Conservation (phyloP, 2,888 invertebrate species). For the Anthophora plumipes region DNA sequence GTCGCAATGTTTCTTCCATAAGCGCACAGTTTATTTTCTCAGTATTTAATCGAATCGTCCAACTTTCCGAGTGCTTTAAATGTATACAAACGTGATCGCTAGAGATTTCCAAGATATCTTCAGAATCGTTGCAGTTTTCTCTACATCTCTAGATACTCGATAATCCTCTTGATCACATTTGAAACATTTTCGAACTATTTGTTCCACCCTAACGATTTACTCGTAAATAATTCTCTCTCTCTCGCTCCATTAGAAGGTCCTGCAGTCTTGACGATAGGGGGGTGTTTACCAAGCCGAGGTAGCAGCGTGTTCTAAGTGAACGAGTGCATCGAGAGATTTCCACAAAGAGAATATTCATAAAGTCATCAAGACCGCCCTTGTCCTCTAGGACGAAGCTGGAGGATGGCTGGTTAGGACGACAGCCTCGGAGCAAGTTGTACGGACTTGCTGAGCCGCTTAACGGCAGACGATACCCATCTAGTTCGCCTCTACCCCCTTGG, state of each 20-base stretch:
- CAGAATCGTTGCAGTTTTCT: too few relatives aligned
- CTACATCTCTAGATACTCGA: too few relatives aligned
- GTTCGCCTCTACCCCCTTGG: constrained; percentile 62
- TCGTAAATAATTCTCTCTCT: constrained; percentile 66
- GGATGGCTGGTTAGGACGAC: constrained; percentile 20
- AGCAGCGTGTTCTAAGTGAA: constrained; percentile 69
- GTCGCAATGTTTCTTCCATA: too few relatives aligned
- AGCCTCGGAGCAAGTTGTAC: constrained; percentile 56
- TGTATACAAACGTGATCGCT: too few relatives aligned
- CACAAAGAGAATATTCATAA: constrained; percentile 79
- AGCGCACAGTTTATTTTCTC: too few relatives aligned
- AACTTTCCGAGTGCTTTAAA: too few relatives aligned
- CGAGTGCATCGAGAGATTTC: constrained; percentile 68
- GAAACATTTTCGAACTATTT: constrained; percentile 29
- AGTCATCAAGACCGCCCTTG: constrained; percentile 65
- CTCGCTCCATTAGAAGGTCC: constrained; percentile 58
- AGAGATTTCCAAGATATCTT: too few relatives aligned
- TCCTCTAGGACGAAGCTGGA: constrained; percentile 56
- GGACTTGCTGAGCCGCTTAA: constrained; percentile 75
- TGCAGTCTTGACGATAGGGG: neutral
- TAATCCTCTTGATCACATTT: too few relatives aligned
- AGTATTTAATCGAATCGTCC: too few relatives aligned
- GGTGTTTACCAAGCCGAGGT: constrained; percentile 55
- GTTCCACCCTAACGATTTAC: constrained; percentile 50
- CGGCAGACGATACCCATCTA: constrained; percentile 73